A percentile compares a stretch with the other conserved stretches of the same genome.
phyloP scores from a whole-genome alignment of 2,113 vertebrate genomes.

The Gnathonemus echidnorhynchus region DNA sequence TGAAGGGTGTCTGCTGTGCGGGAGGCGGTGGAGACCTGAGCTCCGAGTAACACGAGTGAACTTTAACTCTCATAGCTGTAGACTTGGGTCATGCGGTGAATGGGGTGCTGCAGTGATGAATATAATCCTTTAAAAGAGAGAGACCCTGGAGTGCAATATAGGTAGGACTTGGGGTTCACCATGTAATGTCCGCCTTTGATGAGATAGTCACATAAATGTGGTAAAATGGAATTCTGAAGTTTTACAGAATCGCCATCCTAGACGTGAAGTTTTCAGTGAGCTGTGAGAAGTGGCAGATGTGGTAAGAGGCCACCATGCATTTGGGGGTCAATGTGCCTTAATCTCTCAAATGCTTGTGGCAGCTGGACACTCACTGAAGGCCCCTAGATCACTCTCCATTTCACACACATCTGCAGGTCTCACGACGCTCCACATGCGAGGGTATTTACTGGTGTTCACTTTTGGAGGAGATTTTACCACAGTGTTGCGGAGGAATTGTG shows the following conservation, averaged over 20 bases:
- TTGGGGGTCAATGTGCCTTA: not conserved
- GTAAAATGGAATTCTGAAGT: not conserved
- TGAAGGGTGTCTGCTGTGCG: not conserved
- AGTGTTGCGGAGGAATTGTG: slow-evolving; percentile 56
- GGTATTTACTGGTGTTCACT: slow-evolving; percentile 37
- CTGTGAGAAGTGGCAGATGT: not conserved
- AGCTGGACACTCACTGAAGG: not conserved
- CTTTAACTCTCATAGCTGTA: not conserved
- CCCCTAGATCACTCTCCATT: too few species aligned
- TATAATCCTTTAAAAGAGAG: not conserved
- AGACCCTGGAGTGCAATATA: not conserved
- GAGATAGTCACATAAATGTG: not conserved
- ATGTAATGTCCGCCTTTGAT: not conserved
- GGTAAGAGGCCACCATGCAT: not conserved
- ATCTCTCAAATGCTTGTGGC: not conserved
- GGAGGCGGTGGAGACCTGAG: not conserved
- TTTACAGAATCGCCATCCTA: not conserved
- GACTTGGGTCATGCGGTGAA: not conserved
- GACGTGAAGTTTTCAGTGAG: not conserved
- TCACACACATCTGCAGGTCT: not conserved
- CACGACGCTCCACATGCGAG: slow-evolving; percentile 25
- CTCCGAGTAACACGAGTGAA: not conserved
- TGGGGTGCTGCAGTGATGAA: not conserved
- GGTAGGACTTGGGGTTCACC: not conserved
- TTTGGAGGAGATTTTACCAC: slow-evolving; percentile 45